phyloP scores from a whole-genome alignment of 2,888 invertebrate species.

The Drosophila percnosoma region DNA sequence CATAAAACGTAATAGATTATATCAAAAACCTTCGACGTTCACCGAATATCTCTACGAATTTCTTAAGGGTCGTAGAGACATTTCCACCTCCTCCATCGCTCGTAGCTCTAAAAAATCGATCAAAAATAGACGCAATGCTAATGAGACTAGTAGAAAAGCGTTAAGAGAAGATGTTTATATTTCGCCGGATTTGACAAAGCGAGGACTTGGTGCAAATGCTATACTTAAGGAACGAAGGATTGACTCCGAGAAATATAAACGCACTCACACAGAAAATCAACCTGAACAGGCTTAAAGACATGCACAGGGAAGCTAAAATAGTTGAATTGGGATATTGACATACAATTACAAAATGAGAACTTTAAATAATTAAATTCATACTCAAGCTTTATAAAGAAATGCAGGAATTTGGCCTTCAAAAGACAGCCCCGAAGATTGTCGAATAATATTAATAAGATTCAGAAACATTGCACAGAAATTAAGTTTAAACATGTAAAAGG shows the following conservation, averaged over 20 bases:
- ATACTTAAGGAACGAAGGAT: slow-evolving; percentile 8
- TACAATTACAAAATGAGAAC: background rate
- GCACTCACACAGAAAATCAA: slow-evolving; percentile 6
- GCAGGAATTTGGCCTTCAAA: background rate
- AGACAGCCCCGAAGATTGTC: too few species aligned
- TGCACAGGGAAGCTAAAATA: background rate
- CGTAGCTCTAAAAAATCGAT: background rate
- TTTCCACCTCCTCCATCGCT: slow-evolving; percentile 20
- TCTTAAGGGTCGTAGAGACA: slow-evolving; percentile 17
- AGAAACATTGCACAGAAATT: background rate
- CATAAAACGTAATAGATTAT: background rate
- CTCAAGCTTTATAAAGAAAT: background rate
- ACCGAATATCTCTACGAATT: slow-evolving; percentile 26
- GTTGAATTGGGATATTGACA: background rate
- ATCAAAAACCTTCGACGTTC: slow-evolving; percentile 6
- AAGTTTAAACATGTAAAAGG: background rate
- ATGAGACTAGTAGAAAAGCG: background rate
- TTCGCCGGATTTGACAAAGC: slow-evolving; percentile 37
- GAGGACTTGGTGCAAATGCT: slow-evolving; percentile 17
- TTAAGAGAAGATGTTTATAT: slow-evolving; percentile 12
- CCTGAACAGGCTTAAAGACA: slow-evolving; percentile 6
- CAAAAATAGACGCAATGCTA: background rate
- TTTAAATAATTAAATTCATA: background rate
- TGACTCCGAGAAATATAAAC: background rate
- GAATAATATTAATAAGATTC: background rate